Percentiles rank a stretch among this genome's conserved stretches.
Conservation (phyloP, 1,140 invertebrate species). For the Probaryconus sp. region DNA sequence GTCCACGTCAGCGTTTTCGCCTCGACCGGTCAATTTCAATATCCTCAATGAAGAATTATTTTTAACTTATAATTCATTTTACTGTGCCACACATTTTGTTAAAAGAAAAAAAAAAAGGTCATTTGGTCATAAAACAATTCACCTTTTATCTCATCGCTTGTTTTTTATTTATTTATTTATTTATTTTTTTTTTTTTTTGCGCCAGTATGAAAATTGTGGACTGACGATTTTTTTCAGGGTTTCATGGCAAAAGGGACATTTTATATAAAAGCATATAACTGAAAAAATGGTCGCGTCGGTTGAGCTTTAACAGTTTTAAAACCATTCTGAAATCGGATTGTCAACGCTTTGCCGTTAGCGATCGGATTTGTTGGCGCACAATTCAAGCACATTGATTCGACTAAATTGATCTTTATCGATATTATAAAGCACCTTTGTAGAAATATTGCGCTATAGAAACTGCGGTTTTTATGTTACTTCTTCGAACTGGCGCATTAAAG, state of each 20-base stretch:
- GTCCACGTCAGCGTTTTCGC: background rate
- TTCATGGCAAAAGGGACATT: no score
- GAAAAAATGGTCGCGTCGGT: constrained; percentile 22
- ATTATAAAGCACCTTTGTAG: constrained; percentile 7
- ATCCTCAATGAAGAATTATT: no score
- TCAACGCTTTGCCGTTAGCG: background rate
- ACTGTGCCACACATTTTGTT: no score
- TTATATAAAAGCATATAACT: constrained; percentile 12
- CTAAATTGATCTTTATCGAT: constrained; percentile 22
- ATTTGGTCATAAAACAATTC: no score
- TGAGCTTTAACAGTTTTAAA: constrained; percentile 38
- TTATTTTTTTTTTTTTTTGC: background rate
- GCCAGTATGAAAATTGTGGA: constrained; percentile 9
- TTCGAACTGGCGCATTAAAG: no score
- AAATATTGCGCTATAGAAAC: constrained; percentile 13
- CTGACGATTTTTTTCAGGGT: no score
- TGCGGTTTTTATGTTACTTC: background rate
- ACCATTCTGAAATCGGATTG: constrained; percentile 27
- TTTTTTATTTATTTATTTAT: no score
- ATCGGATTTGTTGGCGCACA: constrained; percentile 2
- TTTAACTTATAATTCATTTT: no score
- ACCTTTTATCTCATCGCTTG: no score
- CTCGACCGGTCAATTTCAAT: no score
- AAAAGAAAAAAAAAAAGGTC: no score
- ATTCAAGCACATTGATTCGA: constrained; percentile 1